Percentiles rank a stretch among this genome's conserved stretches.
phyloP scores from a whole-genome alignment of 2,888 invertebrate genomes.

The Cacoxenus indagator region DNA sequence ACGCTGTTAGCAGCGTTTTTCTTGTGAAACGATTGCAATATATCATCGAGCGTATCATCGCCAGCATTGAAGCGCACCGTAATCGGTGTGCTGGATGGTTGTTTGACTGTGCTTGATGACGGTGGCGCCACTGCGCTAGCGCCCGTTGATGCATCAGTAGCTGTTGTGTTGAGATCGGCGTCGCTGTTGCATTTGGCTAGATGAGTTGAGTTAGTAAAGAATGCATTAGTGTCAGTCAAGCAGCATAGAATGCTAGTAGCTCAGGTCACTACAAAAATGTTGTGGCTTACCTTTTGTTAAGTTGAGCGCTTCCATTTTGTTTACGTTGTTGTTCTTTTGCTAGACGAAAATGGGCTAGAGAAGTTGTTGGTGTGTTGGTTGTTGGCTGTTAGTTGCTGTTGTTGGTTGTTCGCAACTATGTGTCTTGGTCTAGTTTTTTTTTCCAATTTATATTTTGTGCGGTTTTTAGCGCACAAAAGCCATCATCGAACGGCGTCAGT shows the following conservation, averaged over 20 bases:
- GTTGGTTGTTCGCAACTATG: too few species aligned
- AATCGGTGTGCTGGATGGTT: constrained; percentile 64
- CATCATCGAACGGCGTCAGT: background rate
- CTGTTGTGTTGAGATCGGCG: background rate
- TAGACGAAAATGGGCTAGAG: too few species aligned
- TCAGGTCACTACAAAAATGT: too few species aligned
- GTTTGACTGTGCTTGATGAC: constrained; percentile 59
- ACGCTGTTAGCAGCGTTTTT: constrained; percentile 42
- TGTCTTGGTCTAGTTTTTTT: constrained; percentile 1
- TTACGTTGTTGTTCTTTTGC: background rate
- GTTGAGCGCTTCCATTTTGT: constrained; percentile 67
- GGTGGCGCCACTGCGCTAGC: background rate
- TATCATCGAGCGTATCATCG: constrained; percentile 69
- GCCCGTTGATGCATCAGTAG: background rate
- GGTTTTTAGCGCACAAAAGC: too few species aligned
- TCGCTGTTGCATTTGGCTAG: too few species aligned
- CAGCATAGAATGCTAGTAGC: too few species aligned
- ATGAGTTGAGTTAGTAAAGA: too few species aligned
- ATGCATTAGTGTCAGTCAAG: too few species aligned
- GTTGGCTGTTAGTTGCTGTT: background rate
- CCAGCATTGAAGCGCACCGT: constrained; percentile 70
- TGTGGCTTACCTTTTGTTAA: constrained; percentile 69
- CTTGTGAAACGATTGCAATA: constrained; percentile 67
- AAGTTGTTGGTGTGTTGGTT: too few species aligned
- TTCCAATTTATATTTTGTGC: background rate